phyloP scores from a whole-genome alignment of 2,113 vertebrate species.

The Podarcis muralis region DNA sequence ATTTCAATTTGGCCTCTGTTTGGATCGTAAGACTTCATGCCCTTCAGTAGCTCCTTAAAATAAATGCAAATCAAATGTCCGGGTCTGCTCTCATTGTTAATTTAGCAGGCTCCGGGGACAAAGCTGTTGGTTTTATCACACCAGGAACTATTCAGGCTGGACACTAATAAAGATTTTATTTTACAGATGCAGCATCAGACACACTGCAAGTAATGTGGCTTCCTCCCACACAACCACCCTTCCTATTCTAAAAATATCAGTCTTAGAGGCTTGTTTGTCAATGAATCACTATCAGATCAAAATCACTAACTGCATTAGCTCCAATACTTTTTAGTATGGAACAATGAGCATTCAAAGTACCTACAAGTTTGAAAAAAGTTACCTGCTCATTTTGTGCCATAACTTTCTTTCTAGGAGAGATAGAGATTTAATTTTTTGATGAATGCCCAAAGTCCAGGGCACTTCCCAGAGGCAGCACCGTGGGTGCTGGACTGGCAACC shows the following conservation, averaged over 20 bases:
- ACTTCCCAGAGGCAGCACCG: too few species aligned
- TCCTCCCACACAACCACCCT: background rate
- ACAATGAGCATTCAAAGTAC: background rate
- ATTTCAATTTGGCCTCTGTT: background rate
- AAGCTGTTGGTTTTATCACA: constrained; percentile 29
- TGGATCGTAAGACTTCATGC: background rate
- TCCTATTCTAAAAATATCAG: background rate
- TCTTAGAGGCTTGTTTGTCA: background rate
- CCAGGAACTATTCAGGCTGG: background rate
- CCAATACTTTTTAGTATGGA: background rate
- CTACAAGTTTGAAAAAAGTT: background rate
- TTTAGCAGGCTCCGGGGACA: constrained; percentile 8
- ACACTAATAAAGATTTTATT: constrained; percentile 51
- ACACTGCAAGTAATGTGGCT: background rate
- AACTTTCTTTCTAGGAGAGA: background rate
- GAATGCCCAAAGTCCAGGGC: background rate
- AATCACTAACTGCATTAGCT: background rate
- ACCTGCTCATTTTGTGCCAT: too few species aligned
- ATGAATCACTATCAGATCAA: background rate
- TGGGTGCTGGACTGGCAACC: too few species aligned
- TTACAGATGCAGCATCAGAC: constrained; percentile 21
- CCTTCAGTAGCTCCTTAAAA: background rate
- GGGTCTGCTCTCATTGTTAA: background rate
- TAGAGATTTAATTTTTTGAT: background rate
- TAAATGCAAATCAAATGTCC: background rate